Percentiles rank a stretch among this genome's conserved stretches.
phyloP scores from a whole-genome alignment of 2,113 vertebrate genomes.

The Acrocephalus arundinaceus region DNA sequence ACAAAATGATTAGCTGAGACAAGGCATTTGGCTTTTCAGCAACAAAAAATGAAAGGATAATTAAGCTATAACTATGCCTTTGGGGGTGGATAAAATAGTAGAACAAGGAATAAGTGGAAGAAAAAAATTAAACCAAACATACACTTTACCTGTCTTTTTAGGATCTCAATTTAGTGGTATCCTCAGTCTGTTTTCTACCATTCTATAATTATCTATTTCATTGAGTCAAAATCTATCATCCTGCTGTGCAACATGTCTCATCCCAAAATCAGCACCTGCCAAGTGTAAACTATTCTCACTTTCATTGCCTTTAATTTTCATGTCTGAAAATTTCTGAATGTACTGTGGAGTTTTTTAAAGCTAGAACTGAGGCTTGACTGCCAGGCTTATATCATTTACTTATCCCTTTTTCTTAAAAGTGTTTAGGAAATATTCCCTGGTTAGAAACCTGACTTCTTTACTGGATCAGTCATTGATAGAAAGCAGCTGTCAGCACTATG shows the following conservation, averaged over 20 bases:
- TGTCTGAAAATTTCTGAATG: not conserved
- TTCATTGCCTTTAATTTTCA: slow-evolving; percentile 25
- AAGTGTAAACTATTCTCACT: not conserved
- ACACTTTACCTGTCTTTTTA: slow-evolving; percentile 23
- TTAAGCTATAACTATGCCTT: not conserved
- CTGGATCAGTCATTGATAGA: not conserved
- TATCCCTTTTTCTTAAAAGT: not conserved
- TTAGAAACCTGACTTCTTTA: not conserved
- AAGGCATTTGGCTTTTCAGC: not conserved
- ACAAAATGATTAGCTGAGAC: not conserved
- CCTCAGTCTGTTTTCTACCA: not conserved
- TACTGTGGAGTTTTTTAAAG: not conserved
- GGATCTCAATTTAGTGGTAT: not conserved
- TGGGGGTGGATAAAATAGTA: not conserved
- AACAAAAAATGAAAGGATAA: not conserved
- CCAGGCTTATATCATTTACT: not conserved
- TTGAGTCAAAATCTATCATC: slow-evolving; percentile 16
- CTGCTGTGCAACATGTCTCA: not conserved
- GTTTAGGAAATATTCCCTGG: not conserved
- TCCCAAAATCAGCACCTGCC: slow-evolving; percentile 30
- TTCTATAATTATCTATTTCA: slow-evolving; percentile 46
- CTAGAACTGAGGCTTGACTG: not conserved
- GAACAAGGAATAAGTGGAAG: not conserved
- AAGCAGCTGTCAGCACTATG: not conserved
- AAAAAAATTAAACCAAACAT: not conserved